A percentile compares a stretch with the other conserved stretches of the same genome.
Evolutionary conservation across 2,113 vertebrate genomes (phyloP).

Genomic region (Microtus richardsoni): DNA sequence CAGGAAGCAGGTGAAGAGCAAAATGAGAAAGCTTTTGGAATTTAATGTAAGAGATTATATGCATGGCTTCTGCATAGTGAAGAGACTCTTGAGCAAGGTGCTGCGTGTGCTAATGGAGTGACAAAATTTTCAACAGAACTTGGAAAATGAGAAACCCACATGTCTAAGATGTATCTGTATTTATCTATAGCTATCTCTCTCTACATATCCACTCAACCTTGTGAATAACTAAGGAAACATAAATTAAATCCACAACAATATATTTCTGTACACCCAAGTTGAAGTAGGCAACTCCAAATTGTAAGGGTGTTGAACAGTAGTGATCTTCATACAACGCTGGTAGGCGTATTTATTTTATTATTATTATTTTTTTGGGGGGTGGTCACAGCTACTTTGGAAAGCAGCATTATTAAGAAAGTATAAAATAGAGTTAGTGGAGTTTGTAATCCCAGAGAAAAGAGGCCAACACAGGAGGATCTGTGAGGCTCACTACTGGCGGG

Average conservation of each 20-base stretch:
- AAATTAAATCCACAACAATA: not conserved
- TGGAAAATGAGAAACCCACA: not conserved
- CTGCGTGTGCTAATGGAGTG: not conserved
- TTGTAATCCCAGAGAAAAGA: not conserved
- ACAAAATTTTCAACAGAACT: not conserved
- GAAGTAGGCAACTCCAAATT: not conserved
- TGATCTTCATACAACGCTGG: not conserved
- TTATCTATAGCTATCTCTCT: not conserved
- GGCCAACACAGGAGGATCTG: not conserved
- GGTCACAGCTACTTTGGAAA: not conserved
- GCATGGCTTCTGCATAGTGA: not conserved
- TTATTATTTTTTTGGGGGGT: too few species aligned
- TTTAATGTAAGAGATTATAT: not conserved
- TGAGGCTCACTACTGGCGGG: not conserved
- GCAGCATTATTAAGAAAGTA: slow-evolving; percentile 14
- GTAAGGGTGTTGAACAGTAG: not conserved
- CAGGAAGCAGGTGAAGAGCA: slow-evolving; percentile 9
- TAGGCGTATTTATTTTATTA: not conserved
- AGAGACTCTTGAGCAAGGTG: not conserved
- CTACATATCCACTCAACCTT: not conserved
- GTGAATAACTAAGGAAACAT: not conserved
- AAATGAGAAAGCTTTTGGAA: not conserved
- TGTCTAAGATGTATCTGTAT: not conserved
- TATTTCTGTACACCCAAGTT: not conserved
- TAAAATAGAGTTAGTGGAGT: not conserved